These are phyloP conservation scores for Babyrousa celebensis DNA, from an alignment of 2,797 vertebrate species.

Conservation along the genomic window DNA sequence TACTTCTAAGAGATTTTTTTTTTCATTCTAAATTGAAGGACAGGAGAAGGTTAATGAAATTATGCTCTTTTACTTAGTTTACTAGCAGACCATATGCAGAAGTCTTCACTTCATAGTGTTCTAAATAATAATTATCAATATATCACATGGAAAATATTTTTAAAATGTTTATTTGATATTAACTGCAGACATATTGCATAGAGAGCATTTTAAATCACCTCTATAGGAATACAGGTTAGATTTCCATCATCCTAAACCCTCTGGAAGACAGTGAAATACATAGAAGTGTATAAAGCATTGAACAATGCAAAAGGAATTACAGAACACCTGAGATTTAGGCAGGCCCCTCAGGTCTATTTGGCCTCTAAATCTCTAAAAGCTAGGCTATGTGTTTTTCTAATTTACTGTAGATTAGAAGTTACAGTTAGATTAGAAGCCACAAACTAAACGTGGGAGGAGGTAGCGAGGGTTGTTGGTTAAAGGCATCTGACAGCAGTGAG, in stretches of 20 bases:
- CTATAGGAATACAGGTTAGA: background rate
- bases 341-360: background rate
- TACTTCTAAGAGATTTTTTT: background rate
- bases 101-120: background rate
- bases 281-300: background rate
- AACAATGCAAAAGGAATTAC: background rate
- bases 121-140: background rate
- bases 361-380: background rate
- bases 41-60: background rate
- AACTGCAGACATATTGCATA: background rate
- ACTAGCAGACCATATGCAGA: background rate
- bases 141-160: background rate
- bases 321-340: background rate
- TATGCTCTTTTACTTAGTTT: conserved; percentile 22
- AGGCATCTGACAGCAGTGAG: background rate
- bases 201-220: background rate
- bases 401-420: conserved; percentile 29
- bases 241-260: background rate
- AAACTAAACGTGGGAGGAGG: background rate
- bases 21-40: conserved; percentile 28
- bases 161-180: background rate
- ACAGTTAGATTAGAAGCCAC: background rate
- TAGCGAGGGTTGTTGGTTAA: background rate
- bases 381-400: background rate
- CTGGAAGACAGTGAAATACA: background rate